phyloP scores from a whole-genome alignment of 92 coral and sea anemone genomes.

The Palythoa grandis region DNA sequence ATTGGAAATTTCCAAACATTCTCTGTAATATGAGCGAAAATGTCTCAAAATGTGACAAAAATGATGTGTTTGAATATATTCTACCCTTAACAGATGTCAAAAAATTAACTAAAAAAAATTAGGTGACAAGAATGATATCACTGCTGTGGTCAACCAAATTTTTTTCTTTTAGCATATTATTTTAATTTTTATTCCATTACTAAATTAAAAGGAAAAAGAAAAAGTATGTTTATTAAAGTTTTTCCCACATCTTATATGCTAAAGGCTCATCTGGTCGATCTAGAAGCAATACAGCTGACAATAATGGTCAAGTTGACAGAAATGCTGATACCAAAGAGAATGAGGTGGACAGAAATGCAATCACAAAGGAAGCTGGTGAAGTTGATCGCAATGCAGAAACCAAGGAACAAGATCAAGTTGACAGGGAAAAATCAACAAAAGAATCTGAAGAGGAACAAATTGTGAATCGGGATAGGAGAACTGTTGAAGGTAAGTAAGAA shows the following conservation, averaged over 20 bases:
- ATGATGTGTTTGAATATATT: no score
- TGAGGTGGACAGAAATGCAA: conserved; percentile 7
- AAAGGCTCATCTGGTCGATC: not conserved
- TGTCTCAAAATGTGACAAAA: no score
- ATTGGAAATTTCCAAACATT: no score
- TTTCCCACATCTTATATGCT: not conserved
- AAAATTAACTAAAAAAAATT: no score
- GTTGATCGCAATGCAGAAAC: conserved; percentile 19
- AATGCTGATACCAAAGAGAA: conserved; percentile 17
- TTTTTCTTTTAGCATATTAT: no score
- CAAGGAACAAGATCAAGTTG: not conserved
- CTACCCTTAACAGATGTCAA: no score
- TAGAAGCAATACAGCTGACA: not conserved
- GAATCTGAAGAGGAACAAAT: not conserved
- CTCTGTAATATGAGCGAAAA: no score
- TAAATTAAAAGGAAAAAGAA: no score
- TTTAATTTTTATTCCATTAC: no score
- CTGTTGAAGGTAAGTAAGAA: conserved; percentile 1
- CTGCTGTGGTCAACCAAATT: no score
- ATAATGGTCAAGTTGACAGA: conserved; percentile 18
- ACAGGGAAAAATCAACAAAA: conserved; percentile 1
- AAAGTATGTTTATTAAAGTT: no score
- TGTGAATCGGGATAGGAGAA: conserved; percentile 5
- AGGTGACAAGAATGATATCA: no score
- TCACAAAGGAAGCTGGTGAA: not conserved